Evolutionary conservation across 2,888 invertebrate genomes (phyloP), one percentile per base, ranked within the genome.

Genomic region (Spilosoma lubricipeda): DNA sequence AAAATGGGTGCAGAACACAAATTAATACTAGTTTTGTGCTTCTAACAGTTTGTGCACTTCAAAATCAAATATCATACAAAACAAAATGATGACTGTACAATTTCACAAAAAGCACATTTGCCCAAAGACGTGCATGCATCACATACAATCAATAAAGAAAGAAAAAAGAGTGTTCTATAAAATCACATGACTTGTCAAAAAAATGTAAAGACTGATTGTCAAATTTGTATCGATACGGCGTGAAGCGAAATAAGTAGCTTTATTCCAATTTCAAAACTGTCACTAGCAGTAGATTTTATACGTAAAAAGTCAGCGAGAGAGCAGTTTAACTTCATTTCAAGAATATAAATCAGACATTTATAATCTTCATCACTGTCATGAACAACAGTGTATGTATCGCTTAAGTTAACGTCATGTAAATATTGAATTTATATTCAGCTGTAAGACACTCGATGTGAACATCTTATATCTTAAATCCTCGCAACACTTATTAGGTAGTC

Each of bases 191-290:
- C 7, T 3, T 52, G 48, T 73, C 48, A 71, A 68, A 75, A 66
- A 39, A 48, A 52, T 63, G 73, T 63, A 39, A 68, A 75, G 63
- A 71, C 48, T 48, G n/a, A 39, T 27, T 72, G 48, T 75, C 71
- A 77, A 75, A 73, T 74, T 56, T 74, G 76, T n/a, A 70, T 67
- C 67, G 71, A 75, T 74, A 75, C 71, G 74, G 70, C 75, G 76
- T 67, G 76, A 75, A 74, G 71, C 70, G 78, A 79, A 81, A 77
- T 79, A 81, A 70, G 78, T 76, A n/a, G n/a, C n/a, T 79, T 82
- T 66, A 80, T 80, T 77, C 77, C 81, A 82, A 82, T 80, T 85
- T 85, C 77, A 82, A 85, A 85, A 72, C 81, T 82, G 85, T 85
- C 84, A 82, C 70, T 65, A 52, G 33, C 84, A 85, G 85, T 80